Evolutionary conservation across 2,113 vertebrate species (phyloP), one percentile per base, ranked within the genome.

Genomic region (Salvator merianae): DNA sequence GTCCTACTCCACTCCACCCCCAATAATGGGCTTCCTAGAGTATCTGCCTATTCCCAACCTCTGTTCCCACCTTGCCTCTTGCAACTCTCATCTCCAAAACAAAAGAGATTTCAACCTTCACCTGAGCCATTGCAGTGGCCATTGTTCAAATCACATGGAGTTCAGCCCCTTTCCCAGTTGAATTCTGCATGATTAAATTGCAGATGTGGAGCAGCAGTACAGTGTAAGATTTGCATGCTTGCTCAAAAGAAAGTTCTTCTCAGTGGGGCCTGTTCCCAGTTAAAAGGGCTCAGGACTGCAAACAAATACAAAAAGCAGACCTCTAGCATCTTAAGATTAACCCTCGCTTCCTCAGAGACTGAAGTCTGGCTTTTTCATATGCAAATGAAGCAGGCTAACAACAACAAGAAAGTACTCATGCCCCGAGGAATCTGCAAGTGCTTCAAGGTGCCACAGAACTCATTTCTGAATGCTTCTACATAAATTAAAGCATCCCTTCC

Each of bases 11-110:
- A n/a, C 24, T n/a, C 5, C 1, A 22, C 50, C 7, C 28, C 28
- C 26, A 32, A 32, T 24, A 63, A 50, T 34, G 55, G 40, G 22
- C 38, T 34, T 22, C 55, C 24, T 10, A 32, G 16, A 62, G 24
- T 12, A 59, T 20, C 69, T 50, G 32, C 24, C 12, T 32, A 38
- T 63, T n/a, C 18, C 53, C 34, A 53, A 13, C 38, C 28, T 38
- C 63, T 24, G 74, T 26, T 47, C 16, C 82, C 63, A 32, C 34
- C 32, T 50, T 78, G 53, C 50, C 66, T 70, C 4, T 47, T 28
- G 77, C 79, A 77, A 62, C 55, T 43, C n/a, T 34, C 71, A 84
- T 79, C 71, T 72, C 83, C 83, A 79, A 79, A n/a, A 79, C 77
- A 85, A 85, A 77, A 62, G 76, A 79, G 65, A 78, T 55, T 74